Conservation (phyloP, 2,888 invertebrate genomes). For the Ganaspis brasiliensis region DNA sequence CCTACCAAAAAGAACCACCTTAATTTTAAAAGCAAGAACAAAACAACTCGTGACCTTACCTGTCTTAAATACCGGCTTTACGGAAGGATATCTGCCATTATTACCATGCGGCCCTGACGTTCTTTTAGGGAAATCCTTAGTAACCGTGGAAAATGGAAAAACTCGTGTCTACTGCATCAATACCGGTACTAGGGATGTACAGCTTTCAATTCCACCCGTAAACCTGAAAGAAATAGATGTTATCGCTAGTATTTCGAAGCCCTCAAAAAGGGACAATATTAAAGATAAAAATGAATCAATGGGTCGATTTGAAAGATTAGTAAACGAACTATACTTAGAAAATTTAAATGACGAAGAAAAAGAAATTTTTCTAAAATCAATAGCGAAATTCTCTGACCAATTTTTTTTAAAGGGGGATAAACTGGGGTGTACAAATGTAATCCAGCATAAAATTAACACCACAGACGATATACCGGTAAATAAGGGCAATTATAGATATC, state of each 20-base stretch:
- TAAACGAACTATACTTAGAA: neutral
- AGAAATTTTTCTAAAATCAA: neutral
- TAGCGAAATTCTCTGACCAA: neutral
- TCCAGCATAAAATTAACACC: neutral
- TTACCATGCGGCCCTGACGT: neutral
- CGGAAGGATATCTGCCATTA: neutral
- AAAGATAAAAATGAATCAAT: neutral
- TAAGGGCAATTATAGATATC: neutral
- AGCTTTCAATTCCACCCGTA: neutral
- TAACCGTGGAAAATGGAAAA: neutral
- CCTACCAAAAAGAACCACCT: neutral
- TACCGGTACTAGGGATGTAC: neutral
- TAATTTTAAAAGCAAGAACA: neutral
- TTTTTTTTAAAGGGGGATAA: neutral
- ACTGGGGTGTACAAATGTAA: neutral
- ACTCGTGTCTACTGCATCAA: neutral
- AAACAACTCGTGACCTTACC: neutral
- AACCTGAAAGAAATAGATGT: neutral
- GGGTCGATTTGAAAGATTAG: neutral
- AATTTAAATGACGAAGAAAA: neutral
- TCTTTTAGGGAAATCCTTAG: neutral
- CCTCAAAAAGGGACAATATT: neutral
- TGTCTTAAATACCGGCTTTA: neutral
- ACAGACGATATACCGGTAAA: neutral
- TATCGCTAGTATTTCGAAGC: neutral